Conservation (phyloP, 1,140 invertebrate genomes). For the Branchinecta lindahli region DNA sequence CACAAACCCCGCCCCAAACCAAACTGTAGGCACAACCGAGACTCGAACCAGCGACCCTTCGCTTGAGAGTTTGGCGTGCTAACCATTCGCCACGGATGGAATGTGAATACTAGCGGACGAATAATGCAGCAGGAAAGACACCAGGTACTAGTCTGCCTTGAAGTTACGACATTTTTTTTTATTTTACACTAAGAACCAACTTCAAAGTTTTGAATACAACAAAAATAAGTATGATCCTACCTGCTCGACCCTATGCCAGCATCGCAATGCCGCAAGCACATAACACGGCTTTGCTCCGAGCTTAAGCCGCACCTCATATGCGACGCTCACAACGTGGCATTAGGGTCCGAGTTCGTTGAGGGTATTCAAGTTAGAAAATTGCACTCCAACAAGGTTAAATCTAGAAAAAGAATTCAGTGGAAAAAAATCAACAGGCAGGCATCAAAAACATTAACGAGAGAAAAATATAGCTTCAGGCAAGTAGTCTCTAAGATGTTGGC, state of each 20-base stretch:
- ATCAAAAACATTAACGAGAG: no score
- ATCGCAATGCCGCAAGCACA: not conserved
- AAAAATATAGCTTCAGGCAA: no score
- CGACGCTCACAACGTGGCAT: not conserved
- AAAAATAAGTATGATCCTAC: constrained; percentile 1
- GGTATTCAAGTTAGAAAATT: not conserved
- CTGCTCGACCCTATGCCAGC: not conserved
- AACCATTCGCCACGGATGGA: no score
- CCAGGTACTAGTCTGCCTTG: no score
- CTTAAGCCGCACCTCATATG: not conserved
- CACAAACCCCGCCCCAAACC: no score
- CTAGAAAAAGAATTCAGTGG: not conserved
- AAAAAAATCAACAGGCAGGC: not conserved
- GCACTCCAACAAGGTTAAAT: not conserved
- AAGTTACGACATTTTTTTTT: constrained; percentile 3
- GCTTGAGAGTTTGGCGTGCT: no score
- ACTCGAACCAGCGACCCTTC: no score
- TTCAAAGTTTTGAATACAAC: constrained; percentile 3
- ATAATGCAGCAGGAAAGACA: no score
- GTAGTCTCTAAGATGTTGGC: no score
- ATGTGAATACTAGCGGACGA: no score
- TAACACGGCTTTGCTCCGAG: not conserved
- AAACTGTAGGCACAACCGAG: no score
- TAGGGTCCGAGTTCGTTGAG: not conserved
- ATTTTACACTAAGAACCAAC: constrained; percentile 11